Conservation (phyloP, 2,888 invertebrate genomes). For the Agrochola lota region DNA sequence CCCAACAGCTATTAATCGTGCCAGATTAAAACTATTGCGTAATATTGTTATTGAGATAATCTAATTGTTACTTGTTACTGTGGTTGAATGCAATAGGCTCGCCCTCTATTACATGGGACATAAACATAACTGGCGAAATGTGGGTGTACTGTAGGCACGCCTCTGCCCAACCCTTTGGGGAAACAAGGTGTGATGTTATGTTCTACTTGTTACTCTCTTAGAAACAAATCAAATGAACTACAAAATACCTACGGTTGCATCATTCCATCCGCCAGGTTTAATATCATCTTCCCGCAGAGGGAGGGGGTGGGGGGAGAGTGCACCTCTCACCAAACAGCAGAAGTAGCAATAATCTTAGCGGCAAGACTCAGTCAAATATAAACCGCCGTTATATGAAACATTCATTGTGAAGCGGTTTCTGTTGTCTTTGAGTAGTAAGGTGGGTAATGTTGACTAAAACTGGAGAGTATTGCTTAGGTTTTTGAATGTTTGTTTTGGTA, state of each 20-base stretch:
- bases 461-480: background rate
- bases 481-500: background rate
- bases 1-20: constrained; percentile 13
- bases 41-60: background rate
- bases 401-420: constrained; percentile 29
- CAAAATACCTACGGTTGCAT: constrained; percentile 10
- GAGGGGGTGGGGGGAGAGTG: background rate
- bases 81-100: too few relatives aligned
- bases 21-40: constrained; percentile 5
- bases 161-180: too few relatives aligned
- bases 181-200: too few relatives aligned
- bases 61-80: too few relatives aligned
- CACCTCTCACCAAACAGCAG: constrained; percentile 35
- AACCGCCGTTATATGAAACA: constrained; percentile 40
- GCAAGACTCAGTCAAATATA: constrained; percentile 39
- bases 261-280: constrained; percentile 15
- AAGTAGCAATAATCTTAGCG: constrained; percentile 58
- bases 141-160: too few relatives aligned
- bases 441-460: constrained; percentile 2
- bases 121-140: too few relatives aligned
- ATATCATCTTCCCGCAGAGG: constrained; percentile 20
- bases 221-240: constrained; percentile 9
- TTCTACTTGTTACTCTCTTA: background rate
- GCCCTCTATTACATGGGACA: too few relatives aligned
- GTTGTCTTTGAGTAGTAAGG: background rate